These are phyloP conservation scores for Halocaridina rubra DNA, from an alignment of 2,888 invertebrate species.

Conservation along the genomic window DNA sequence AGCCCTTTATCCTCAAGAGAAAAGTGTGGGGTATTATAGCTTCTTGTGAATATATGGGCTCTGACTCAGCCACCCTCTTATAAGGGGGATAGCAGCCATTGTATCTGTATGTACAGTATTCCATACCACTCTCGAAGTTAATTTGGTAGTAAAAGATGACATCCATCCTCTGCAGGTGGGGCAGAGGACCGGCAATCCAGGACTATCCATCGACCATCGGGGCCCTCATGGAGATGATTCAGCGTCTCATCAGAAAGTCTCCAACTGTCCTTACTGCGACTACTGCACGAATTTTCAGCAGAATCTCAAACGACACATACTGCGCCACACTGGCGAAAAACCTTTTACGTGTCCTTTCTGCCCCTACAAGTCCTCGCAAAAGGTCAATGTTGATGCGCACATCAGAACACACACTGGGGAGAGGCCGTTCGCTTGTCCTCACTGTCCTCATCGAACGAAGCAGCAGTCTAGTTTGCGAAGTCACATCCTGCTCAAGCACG, in stretches of 20 bases:
- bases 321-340: slow-evolving; percentile 23
- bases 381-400: slow-evolving; percentile 34
- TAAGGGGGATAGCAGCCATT: no score
- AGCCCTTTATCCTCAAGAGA: no score
- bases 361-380: slow-evolving; percentile 42
- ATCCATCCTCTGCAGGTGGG: not conserved
- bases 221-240: not conserved
- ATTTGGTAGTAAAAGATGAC: no score
- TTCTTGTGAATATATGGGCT: no score
- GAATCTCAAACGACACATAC: not conserved
- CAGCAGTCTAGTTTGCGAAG: not conserved
- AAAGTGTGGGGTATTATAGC: no score
- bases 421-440: slow-evolving; percentile 43
- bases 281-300: not conserved
- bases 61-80: no score
- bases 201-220: not conserved
- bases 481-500: not conserved
- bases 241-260: not conserved
- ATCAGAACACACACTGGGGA: slow-evolving; percentile 50
- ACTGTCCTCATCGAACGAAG: slow-evolving; percentile 25
- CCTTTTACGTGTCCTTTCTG: slow-evolving; percentile 47
- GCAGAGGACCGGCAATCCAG: not conserved
- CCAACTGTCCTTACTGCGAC: not conserved
- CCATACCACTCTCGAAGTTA: no score
- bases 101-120: no score